Evolutionary conservation across 2,888 invertebrate genomes (phyloP).

Genomic region (Limnephilus marmoratus): DNA sequence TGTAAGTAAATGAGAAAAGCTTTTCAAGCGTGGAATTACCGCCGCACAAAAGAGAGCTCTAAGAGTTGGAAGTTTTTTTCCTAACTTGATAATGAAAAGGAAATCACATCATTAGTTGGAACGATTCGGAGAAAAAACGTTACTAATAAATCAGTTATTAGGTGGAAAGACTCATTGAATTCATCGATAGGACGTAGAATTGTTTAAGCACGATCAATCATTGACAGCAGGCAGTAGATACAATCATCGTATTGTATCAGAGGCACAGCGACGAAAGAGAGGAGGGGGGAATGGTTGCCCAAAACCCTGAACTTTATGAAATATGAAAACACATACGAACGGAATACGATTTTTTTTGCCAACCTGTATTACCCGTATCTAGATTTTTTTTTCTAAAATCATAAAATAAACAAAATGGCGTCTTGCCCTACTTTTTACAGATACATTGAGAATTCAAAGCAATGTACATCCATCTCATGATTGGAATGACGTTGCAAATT

Average conservation of each 20-base stretch:
- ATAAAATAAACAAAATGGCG: no score
- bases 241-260: not conserved
- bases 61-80: not conserved
- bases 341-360: no score
- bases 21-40: not conserved
- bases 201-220: not conserved
- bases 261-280: not conserved
- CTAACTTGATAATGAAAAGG: not conserved
- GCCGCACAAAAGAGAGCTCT: not conserved
- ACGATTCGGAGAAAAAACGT: not conserved
- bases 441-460: not conserved
- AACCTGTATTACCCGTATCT: no score
- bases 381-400: no score
- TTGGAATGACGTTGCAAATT: not conserved
- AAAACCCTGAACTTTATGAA: not conserved
- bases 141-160: not conserved
- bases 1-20: conserved; percentile 2
- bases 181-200: not conserved
- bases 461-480: not conserved
- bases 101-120: not conserved
- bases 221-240: not conserved
- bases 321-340: no score
- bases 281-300: not conserved
- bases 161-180: not conserved
- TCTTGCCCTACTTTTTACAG: no score